A percentile compares a stretch with the other conserved stretches of the same genome.
phyloP scores from a whole-genome alignment of 2,888 invertebrate species.

The Melipona beecheii region DNA sequence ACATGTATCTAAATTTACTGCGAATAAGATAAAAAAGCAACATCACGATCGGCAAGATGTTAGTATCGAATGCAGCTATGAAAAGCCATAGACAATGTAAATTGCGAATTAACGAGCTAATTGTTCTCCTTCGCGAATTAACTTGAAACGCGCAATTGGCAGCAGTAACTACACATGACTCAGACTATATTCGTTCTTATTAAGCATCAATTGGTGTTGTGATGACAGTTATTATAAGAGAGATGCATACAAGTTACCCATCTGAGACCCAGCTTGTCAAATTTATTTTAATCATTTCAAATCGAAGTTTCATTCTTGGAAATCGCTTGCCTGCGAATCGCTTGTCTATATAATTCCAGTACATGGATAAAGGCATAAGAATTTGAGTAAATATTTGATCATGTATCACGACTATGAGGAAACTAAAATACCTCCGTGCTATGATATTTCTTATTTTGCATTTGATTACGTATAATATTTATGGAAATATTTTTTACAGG shows the following conservation, averaged over 20 bases:
- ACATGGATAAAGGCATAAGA: constrained; percentile 30
- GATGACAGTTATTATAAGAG: constrained; percentile 55
- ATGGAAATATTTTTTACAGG: neutral
- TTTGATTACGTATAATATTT: neutral
- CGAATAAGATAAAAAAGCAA: constrained; percentile 15
- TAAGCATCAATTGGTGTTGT: constrained; percentile 69
- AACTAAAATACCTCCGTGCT: constrained; percentile 27
- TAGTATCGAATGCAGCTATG: neutral
- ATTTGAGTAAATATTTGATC: constrained; percentile 49
- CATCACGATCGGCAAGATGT: neutral
- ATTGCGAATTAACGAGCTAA: constrained; percentile 59
- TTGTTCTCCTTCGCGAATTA: constrained; percentile 53
- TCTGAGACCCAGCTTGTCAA: constrained; percentile 25
- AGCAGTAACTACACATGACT: constrained; percentile 49
- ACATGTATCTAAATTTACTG: neutral
- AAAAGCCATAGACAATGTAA: constrained; percentile 39
- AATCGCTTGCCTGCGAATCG: constrained; percentile 6
- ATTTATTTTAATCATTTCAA: constrained; percentile 33
- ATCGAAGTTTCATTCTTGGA: constrained; percentile 42
- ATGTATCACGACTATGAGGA: constrained; percentile 37
- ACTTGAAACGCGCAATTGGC: constrained; percentile 61
- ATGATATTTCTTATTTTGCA: constrained; percentile 10
- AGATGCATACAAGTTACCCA: constrained; percentile 33
- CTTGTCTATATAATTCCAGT: constrained; percentile 11
- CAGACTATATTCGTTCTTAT: constrained; percentile 66